A percentile compares a stretch with the other conserved stretches of the same genome.
These are phyloP conservation scores for Pheucticus melanocephalus DNA, from an alignment of 2,113 vertebrate species.

Conservation along the genomic window DNA sequence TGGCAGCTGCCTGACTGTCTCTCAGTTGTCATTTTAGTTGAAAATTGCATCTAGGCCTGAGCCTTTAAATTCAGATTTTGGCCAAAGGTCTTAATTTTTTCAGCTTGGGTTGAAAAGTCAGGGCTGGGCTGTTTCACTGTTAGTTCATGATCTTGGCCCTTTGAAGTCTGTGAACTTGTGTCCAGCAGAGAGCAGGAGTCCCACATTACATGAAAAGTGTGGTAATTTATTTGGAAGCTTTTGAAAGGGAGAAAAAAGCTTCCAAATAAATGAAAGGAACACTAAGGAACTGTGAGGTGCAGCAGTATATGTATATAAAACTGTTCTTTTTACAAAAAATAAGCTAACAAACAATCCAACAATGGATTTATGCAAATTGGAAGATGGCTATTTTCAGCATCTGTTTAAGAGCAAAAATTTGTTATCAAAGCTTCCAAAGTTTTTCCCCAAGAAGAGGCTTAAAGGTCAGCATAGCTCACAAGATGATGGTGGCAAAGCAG, in stretches of 20 bases:
- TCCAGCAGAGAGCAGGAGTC: conserved; percentile 45
- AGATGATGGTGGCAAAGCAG: not conserved
- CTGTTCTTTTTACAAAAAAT: not conserved
- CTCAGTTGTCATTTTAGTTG: not conserved
- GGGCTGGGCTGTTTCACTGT: not conserved
- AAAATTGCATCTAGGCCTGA: not conserved
- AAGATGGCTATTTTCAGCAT: not conserved
- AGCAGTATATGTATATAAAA: not conserved
- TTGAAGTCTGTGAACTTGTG: not conserved
- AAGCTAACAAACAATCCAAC: not conserved
- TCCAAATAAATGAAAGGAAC: no score
- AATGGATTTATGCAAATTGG: not conserved
- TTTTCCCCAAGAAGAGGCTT: not conserved
- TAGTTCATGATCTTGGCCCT: not conserved
- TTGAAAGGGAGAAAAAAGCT: not conserved
- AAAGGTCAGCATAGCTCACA: not conserved
- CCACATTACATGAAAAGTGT: not conserved
- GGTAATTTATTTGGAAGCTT: not conserved
- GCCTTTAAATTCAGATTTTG: not conserved
- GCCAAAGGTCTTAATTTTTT: not conserved
- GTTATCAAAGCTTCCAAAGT: not conserved
- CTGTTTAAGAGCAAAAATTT: not conserved
- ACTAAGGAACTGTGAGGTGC: not conserved
- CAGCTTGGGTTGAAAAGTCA: not conserved
- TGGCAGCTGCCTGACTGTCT: not conserved